Evolutionary conservation across 2,113 vertebrate genomes (phyloP), one percentile per base, ranked within the genome.

Genomic region (Panthera uncia): DNA sequence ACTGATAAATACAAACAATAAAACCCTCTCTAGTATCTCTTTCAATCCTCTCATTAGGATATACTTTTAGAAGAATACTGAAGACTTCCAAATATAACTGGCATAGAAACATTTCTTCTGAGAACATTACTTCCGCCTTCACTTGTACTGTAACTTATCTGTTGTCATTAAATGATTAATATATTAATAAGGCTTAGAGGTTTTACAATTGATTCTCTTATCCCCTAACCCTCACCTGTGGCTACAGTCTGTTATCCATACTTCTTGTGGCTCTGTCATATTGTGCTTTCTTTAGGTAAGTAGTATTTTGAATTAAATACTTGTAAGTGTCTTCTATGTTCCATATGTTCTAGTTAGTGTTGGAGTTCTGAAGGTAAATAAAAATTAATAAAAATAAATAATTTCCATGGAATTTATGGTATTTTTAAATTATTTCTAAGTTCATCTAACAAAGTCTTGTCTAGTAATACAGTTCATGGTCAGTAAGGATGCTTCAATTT

Each of bases 51-150:
- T 91, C 38, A 93, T 89, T 18, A 89, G 89, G n/a, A 89, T 74
- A 68, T 19, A 81, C 7, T 92, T 95, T 94, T 76, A 95, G 89
- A 90, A 91, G 86, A 93, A 89, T 82, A 48, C 25, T 73, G 29
- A 93, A 76, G 36, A 69, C 27, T 85, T 94, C 8, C 41, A 94
- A 69, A 74, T 80, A 63, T 50, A 52, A 92, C 4, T 15, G 88
- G 71, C 61, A 79, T 57, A 38, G 41, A 74, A 74, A 66, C 8
- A 65, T 91, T 93, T 86, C 45, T 13, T 80, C 50, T 73, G 7
- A 73, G 36, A 91, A 66, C 13, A 84, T 33, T 45, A 94, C 29
- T 78, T 89, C 81, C 12, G 78, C 14, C 57, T 94, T 96, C 63
- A 15, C 38, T 73, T 91, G 71, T 41, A 90, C 12, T 69, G 6